Evolutionary conservation across 2,113 vertebrate species (phyloP), one percentile per base, ranked within the genome.

Genomic region (Cyanoramphus novaezelandiae): DNA sequence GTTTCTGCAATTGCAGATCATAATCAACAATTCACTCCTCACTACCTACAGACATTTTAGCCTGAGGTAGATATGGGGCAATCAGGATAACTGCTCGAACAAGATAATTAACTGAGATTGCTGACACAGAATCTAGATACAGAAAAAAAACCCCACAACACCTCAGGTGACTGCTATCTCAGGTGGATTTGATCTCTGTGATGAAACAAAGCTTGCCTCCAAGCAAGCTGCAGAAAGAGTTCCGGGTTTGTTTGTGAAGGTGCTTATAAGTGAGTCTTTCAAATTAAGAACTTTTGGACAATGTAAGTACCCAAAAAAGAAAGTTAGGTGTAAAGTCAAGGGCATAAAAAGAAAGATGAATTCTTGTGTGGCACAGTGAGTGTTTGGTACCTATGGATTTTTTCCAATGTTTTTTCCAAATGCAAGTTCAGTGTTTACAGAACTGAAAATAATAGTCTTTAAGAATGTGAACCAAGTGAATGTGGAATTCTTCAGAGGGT

Each of bases 401-500:
- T 55, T 76, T 55, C 24, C 4, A 43, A 5, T 28, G 17, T 1
- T 23, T 15, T 88, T 86, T 11, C 76, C 4, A 72, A 64, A 24
- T 27, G 2, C 1, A 39, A 39, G 7, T 39, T 77, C 7, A n/a
- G 10, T 19, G 3, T 46, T 72, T 50, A 7, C 1, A 33, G 28
- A 75, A n/a, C 15, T 41, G 6, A 41, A 80, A 86, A 39, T 5
- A 28, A 33, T 8, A 28, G 15, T 4, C 3, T 80, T 41, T 19
- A 37, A 43, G 15, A 69, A 53, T 5, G 12, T 13, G 19, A 67
- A 3, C 2, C 11, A 20, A 17, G 11, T 33, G 39, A 27, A 37
- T 1, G 1, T 1, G 11, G 7, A 3, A 1, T 5, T 89, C 20
- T 65, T 10, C 23, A 1, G 3, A 13, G 0, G 4, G 31, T 46